Conservation (phyloP, 2,888 invertebrate genomes). For the Acleris laterana region DNA sequence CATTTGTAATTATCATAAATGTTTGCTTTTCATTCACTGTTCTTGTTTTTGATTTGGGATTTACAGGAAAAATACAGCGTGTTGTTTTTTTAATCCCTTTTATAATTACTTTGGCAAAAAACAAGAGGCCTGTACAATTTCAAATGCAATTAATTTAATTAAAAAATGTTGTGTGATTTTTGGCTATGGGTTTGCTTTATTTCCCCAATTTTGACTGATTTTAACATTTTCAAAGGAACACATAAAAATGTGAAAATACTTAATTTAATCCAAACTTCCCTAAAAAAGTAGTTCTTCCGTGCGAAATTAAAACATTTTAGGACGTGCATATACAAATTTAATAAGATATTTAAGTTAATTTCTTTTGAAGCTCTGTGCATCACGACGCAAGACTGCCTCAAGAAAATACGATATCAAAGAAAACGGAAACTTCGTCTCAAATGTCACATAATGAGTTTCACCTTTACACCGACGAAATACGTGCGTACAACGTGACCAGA, state of each 20-base stretch:
- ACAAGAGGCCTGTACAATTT: too few relatives aligned
- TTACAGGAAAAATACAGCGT: background rate
- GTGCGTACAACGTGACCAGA: slow-evolving; percentile 19
- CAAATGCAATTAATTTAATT: too few relatives aligned
- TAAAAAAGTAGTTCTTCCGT: too few relatives aligned
- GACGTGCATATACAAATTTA: background rate
- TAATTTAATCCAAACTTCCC: too few relatives aligned
- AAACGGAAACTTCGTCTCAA: slow-evolving; percentile 28
- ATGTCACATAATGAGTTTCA: slow-evolving; percentile 34
- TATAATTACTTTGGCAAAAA: background rate
- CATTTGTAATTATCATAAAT: slow-evolving; percentile 32
- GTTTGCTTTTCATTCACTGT: slow-evolving; percentile 27
- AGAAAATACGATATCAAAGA: slow-evolving; percentile 26
- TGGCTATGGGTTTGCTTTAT: too few relatives aligned
- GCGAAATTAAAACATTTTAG: too few relatives aligned
- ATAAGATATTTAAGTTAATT: slow-evolving; percentile 2
- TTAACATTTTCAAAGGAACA: too few relatives aligned
- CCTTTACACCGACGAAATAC: slow-evolving; percentile 29
- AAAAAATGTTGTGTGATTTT: too few relatives aligned
- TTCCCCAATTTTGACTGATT: too few relatives aligned
- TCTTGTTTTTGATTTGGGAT: slow-evolving; percentile 24
- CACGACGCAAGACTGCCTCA: slow-evolving; percentile 17
- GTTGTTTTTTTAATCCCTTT: background rate
- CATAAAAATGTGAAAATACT: too few relatives aligned
- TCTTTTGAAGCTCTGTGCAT: slow-evolving; percentile 10